Evolutionary conservation across 2,888 invertebrate genomes (phyloP).

Genomic region (Mesodorylaimus sp.): DNA sequence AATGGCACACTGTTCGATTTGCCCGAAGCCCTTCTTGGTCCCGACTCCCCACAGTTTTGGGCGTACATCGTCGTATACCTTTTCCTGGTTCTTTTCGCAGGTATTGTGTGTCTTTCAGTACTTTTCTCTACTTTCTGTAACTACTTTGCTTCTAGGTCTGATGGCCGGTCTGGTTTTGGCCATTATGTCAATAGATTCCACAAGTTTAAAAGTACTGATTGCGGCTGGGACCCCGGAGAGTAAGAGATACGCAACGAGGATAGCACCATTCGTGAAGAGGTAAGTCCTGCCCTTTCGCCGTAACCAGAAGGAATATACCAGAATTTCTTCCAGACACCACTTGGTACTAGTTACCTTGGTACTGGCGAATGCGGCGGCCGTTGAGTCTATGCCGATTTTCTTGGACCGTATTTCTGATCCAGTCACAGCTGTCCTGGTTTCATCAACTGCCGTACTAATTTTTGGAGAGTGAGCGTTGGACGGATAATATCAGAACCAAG

Average conservation of each 20-base stretch:
- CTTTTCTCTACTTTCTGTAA: neutral
- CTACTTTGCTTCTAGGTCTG: constrained; percentile 19
- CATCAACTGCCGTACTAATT: constrained; percentile 30
- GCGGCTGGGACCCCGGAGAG: constrained; percentile 27
- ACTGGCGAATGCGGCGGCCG: constrained; percentile 30
- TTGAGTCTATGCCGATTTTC: constrained; percentile 33
- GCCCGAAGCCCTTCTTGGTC: neutral
- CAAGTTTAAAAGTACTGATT: constrained; percentile 27
- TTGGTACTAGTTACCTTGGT: constrained; percentile 31
- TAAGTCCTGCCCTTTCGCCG: neutral
- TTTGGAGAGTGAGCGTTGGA: constrained; percentile 35
- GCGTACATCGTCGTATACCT: constrained; percentile 26
- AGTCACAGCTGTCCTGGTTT: constrained; percentile 28
- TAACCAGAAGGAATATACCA: neutral
- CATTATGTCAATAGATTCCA: constrained; percentile 29
- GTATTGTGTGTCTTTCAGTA: constrained; percentile 15
- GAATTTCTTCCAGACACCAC: constrained; percentile 21
- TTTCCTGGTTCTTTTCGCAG: constrained; percentile 25
- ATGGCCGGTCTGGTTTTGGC: constrained; percentile 34
- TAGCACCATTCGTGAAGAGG: constrained; percentile 27
- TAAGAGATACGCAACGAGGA: constrained; percentile 25
- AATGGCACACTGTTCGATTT: neutral
- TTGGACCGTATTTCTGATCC: constrained; percentile 30
- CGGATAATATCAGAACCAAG: too few relatives aligned
- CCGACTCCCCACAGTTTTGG: constrained; percentile 24